Base-by-base conservation (phyloP, 2,113 vertebrate genomes). In the Motacilla alba region DNA sequence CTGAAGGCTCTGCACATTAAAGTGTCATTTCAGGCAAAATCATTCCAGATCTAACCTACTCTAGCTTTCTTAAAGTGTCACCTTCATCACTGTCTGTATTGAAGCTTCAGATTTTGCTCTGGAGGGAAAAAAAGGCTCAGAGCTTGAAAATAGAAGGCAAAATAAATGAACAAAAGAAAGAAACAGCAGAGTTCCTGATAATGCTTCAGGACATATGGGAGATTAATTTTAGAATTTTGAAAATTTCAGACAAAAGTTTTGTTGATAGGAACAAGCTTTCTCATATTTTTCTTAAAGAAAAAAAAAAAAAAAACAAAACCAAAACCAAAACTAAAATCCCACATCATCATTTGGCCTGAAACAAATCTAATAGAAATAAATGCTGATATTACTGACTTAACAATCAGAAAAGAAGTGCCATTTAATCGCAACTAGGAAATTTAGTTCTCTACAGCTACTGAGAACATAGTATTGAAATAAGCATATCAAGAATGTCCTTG, bases 11-110 rank as follows among this genome's bases (percentile, higher is more conserved):
- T 88, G 9, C 68, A 56, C 60, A 83, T 84, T 92, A 95, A 96
- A 82, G 2, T 30, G 41, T 86, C 35, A 94, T 26, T 94, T 97
- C 59, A 87, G 72, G 64, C 31, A 90, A 95, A 96, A 79, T 22
- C 11, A 26, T 81, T 60, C 11, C 70, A 90, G 33, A 85, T 87
- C 55, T 95, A 59, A 90, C 43, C 37, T 91, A 22, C 60, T 91
- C 23, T 28, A 80, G 28, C 35, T 94, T 94, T 93, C 67, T 49
- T 64, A 22, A 90, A 88, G 56, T 93, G 75, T 97, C 95, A 96
- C 89, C 90, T 97, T 97, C 94, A 93, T 93, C 81, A 19, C n/a
- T 96, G 66, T 41, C 79, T 94, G 64, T 94, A 95, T 83, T 72
- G 46, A 80, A 78, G 60, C 15, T 78, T 79, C 60, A 91, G 27